Base-by-base conservation (phyloP, 2,888 invertebrate species). In the Chouioia cunea region DNA sequence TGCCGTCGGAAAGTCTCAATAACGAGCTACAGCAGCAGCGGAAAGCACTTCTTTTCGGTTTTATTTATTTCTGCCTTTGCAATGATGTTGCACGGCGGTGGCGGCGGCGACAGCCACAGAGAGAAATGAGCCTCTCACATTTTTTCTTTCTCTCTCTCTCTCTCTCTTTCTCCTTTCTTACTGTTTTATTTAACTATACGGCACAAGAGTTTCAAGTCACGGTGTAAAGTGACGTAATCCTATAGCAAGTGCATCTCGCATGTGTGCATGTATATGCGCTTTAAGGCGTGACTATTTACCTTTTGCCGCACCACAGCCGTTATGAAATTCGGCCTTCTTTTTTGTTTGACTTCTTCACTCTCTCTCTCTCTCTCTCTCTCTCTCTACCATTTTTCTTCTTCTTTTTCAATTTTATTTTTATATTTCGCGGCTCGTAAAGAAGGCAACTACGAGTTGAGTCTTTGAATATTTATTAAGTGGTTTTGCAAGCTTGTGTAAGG, bases 161-260 rank as follows among this genome's bases (percentile, higher is more conserved):
- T 22, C 46, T 59, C 18, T 59, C 52, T 66, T 22, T 58, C 27
- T 14, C 3, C 18, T 8, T 27, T 1, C n/a, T n/a, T n/a, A n/a
- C n/a, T n/a, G n/a, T n/a, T 36, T 36, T 36, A 36, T 36, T 36
- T 36, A 36, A 36, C 36, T 36, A 36, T 36, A 36, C 36, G 36
- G 36, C 36, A n/a, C n/a, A n/a, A n/a, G n/a, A n/a, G n/a, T n/a
- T n/a, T n/a, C n/a, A 10, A 36, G 36, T 36, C 36, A 36, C 36
- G 16, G 18, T 16, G 56, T 50, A 44, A 57, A 43, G 10, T 70
- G 70, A 70, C 65, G 70, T 48, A 69, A 69, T 52, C 63, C 12
- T 47, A 53, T 16, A 6, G 10, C n/a, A 62, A 67, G 60, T 54
- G 58, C 47, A 36, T 36, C 36, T 20, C n/a, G 48, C 16, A 2